phyloP scores from a whole-genome alignment of 2,113 vertebrate genomes.

The Cepphus grylle region DNA sequence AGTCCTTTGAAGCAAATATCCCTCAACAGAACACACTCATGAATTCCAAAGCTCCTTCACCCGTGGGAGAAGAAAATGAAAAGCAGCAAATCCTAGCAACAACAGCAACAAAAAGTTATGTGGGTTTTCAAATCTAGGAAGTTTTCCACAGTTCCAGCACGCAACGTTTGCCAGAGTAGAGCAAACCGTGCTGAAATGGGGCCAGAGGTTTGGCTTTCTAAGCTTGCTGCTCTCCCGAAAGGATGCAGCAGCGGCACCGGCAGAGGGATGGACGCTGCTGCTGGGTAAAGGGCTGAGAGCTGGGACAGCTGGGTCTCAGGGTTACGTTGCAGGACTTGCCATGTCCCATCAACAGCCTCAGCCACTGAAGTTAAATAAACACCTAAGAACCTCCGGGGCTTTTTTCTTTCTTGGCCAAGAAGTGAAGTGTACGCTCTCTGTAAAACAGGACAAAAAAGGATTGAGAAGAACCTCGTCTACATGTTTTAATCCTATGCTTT shows the following conservation, averaged over 20 bases:
- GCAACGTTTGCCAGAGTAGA: not conserved
- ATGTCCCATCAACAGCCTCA: not conserved
- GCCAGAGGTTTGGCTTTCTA: not conserved
- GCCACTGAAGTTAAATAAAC: not conserved
- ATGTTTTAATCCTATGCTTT: not conserved
- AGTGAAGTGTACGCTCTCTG: not conserved
- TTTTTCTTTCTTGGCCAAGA: not conserved
- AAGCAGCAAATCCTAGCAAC: not conserved
- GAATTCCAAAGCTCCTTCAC: not conserved
- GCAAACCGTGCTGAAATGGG: not conserved
- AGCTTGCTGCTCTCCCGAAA: not conserved
- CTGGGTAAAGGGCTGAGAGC: not conserved
- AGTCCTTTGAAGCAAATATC: not conserved
- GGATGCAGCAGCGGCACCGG: not conserved
- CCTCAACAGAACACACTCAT: not conserved
- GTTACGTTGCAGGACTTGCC: not conserved
- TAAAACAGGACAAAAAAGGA: not conserved
- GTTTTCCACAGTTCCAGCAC: not conserved
- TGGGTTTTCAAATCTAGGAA: not conserved
- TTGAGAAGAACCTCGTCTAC: not conserved
- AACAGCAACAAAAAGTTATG: too few relatives aligned
- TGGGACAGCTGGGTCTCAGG: not conserved
- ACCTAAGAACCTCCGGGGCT: not conserved
- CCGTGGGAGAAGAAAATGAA: accelerated
- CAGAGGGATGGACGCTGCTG: accelerated